Base-by-base conservation (phyloP, 1,140 invertebrate genomes). In the Trichogramma pretiosum region DNA sequence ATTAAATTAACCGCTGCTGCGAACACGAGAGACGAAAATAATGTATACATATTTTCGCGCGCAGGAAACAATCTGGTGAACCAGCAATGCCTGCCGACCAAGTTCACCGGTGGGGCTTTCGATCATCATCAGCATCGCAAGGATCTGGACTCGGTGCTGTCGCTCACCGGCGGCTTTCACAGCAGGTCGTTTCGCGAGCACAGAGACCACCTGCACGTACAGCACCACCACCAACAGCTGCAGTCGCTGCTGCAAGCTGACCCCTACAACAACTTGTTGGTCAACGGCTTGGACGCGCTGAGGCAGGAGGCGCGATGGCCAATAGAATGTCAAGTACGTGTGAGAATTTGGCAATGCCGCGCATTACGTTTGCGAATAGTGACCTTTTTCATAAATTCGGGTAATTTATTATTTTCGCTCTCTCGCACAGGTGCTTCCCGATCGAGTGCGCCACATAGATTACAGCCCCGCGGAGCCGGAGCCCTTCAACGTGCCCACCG, bases 321-420 rank as follows among this genome's bases (percentile, higher is more conserved):
- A 9, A 81, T 86, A 14, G 89, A 92, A 70, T 90, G 87, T 68
- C 85, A 89, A 74, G 86, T 88, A 61, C 5, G 13, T 34, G 24
- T 36, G n/a, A n/a, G n/a, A n/a, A n/a, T n/a, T n/a, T n/a, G n/a
- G n/a, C n/a, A n/a, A n/a, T n/a, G n/a, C n/a, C n/a, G n/a, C n/a
- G n/a, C n/a, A n/a, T n/a, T n/a, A n/a, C n/a, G n/a, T n/a, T n/a
- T n/a, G n/a, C n/a, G n/a, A n/a, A n/a, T n/a, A n/a, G n/a, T n/a
- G n/a, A n/a, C n/a, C n/a, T n/a, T n/a, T n/a, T n/a, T n/a, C n/a
- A n/a, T n/a, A n/a, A n/a, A n/a, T n/a, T n/a, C n/a, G n/a, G n/a
- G n/a, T n/a, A n/a, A n/a, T n/a, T n/a, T n/a, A n/a, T n/a, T n/a
- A n/a, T n/a, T n/a, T n/a, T n/a, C n/a, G n/a, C n/a, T n/a, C n/a